Conservation (phyloP, 2,888 invertebrate genomes). For the Cataglyphis altisquamis region DNA sequence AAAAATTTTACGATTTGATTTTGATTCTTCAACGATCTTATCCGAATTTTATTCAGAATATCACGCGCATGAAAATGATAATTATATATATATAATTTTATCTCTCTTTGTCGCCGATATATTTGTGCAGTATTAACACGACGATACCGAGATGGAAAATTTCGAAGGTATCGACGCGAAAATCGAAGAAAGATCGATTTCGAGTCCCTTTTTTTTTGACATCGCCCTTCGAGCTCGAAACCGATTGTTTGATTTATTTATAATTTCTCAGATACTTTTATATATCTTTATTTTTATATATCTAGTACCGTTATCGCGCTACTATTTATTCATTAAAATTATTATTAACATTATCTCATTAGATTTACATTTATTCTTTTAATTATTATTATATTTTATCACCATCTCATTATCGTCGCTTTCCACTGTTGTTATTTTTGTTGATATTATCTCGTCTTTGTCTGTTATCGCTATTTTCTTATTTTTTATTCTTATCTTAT, state of each 20-base stretch:
- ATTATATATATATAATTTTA: background rate
- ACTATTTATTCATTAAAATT: constrained; percentile 12
- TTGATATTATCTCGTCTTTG: constrained; percentile 3
- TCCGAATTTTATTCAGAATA: background rate
- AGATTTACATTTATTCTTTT: constrained; percentile 14
- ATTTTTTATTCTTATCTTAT: background rate
- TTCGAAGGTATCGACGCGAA: constrained; percentile 3
- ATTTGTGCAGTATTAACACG: constrained; percentile 16
- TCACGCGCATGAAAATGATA: background rate
- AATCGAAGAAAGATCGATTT: constrained; percentile 33
- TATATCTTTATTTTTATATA: background rate
- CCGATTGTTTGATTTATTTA: constrained; percentile 17
- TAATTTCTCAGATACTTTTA: constrained; percentile 8
- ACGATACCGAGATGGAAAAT: constrained; percentile 14
- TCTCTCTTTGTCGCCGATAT: background rate
- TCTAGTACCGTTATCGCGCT: constrained; percentile 32
- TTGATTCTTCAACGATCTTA: constrained; percentile 3
- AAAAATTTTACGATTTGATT: background rate
- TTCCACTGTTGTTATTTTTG: constrained; percentile 20
- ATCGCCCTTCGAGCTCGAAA: background rate
- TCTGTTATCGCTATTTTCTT: background rate
- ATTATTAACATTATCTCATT: background rate
- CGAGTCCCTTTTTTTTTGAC: constrained; percentile 12
- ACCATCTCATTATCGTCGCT: constrained; percentile 15
- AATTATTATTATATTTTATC: background rate